Evolutionary conservation across 2,888 invertebrate genomes (phyloP), one percentile per base, ranked within the genome.

Genomic region (Acheta domesticus): DNA sequence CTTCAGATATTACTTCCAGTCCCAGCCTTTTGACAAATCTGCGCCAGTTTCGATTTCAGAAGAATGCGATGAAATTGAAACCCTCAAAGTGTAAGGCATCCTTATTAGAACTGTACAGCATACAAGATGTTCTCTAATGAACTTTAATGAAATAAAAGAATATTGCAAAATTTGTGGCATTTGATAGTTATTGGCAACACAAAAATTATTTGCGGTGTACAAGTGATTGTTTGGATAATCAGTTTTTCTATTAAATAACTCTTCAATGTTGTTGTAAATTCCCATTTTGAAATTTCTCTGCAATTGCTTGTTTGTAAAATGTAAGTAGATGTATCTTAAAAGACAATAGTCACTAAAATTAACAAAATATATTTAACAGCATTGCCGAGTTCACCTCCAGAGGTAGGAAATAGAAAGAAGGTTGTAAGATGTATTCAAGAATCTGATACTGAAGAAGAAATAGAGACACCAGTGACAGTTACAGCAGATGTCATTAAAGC

Each of bases 31-130:
- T 91, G 85, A 91, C 89, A 86, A 89, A 91, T 86, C 88, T 93
- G 83, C 89, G 92, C 84, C 91, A 90, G 85, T 93, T 92, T 85
- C 90, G 92, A 84, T 92, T 92, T 86, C 91, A 92, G 86, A 92
- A 90, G 86, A 92, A 91, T 87, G 88, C 87, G 19, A 4, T 79
- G 62, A n/a, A 62, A 19, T 79, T 49, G 74, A 79, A 74, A 78
- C 50, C 73, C 8, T 36, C 36, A 8, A 36, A 36, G 36, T 8
- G 36, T 36, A 36, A 36, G 36, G 36, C 36, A 36, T 36, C 36
- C 36, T 36, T 36, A 8, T 36, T 8, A 50, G 79, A 82, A 79
- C 81, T 83, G 86, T 79, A 86, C 86, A 83, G 86, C 85, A 83
- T 85, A 86, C 82, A 76, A 16, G 76, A 48, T 14, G 19, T 21